Evolutionary conservation across 2,888 invertebrate species (phyloP).

Genomic region (Drosophila seclusa): DNA sequence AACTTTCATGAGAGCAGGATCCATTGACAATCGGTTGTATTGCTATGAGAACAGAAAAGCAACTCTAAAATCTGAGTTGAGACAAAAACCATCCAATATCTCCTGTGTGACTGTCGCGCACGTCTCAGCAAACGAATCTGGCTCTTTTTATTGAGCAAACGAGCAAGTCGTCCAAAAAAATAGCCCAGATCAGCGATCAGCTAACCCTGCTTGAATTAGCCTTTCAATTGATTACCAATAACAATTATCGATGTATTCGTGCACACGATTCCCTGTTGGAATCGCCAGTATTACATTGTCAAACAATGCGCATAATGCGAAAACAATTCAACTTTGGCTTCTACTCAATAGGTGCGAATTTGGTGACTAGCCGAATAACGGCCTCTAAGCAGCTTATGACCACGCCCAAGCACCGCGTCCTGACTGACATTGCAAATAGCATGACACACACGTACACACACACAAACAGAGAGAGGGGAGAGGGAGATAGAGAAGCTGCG

Average conservation of each 20-base stretch:
- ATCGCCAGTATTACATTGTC: background rate
- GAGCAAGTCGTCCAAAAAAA: background rate
- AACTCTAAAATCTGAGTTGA: background rate
- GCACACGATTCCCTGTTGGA: background rate
- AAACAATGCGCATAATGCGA: background rate
- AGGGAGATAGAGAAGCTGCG: background rate
- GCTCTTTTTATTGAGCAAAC: too few relatives aligned
- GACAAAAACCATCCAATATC: too few relatives aligned
- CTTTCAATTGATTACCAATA: background rate
- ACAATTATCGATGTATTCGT: background rate
- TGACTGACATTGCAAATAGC: slow-evolving; percentile 20
- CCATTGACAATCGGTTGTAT: background rate
- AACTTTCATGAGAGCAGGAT: background rate
- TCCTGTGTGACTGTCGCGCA: too few relatives aligned
- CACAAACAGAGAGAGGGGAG: background rate
- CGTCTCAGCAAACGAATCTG: too few relatives aligned
- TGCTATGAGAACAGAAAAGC: background rate
- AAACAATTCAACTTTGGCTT: background rate
- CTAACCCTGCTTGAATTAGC: background rate
- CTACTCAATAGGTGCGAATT: slow-evolving; percentile 2
- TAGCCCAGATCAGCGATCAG: background rate
- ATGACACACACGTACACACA: background rate
- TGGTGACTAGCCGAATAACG: slow-evolving; percentile 18
- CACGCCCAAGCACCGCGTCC: slow-evolving; percentile 13
- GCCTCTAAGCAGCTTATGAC: slow-evolving; percentile 13